Conservation (phyloP, 2,113 vertebrate species). For the Gadus chalcogrammus region DNA sequence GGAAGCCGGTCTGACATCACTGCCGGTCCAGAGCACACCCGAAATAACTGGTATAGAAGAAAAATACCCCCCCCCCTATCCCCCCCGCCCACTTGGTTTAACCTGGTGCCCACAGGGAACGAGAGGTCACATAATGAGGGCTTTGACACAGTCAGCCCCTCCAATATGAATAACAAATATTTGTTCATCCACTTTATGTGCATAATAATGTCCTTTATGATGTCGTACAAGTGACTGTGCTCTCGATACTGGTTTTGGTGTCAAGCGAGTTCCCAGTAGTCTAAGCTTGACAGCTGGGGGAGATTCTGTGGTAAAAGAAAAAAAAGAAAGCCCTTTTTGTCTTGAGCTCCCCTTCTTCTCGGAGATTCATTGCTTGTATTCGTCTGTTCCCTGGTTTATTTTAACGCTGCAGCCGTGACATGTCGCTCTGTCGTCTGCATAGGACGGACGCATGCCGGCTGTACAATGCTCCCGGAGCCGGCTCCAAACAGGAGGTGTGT, state of each 20-base stretch:
- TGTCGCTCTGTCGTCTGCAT: conserved; percentile 44
- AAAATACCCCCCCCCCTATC: conserved; percentile 9
- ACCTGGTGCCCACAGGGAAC: conserved; percentile 31
- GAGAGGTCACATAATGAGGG: conserved; percentile 36
- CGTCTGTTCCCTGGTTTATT: conserved; percentile 56
- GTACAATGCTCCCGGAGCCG: conserved; percentile 49
- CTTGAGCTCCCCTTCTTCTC: conserved; percentile 34
- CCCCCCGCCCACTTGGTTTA: conserved; percentile 12
- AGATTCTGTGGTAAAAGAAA: conserved; percentile 37
- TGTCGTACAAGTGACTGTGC: too few species aligned
- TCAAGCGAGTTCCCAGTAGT: background rate
- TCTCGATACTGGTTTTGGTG: too few species aligned
- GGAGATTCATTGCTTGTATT: conserved; percentile 46
- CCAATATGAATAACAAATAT: background rate
- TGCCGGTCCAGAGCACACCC: conserved; percentile 38
- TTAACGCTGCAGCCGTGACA: conserved; percentile 51
- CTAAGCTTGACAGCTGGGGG: conserved; percentile 30
- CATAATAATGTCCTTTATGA: too few species aligned
- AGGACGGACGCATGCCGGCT: conserved; percentile 46
- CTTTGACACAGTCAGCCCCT: conserved; percentile 32
- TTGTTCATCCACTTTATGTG: too few species aligned
- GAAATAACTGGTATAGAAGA: conserved; percentile 53
- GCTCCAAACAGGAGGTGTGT: conserved; percentile 69
- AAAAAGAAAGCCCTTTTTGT: background rate
- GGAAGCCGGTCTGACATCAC: conserved; percentile 69